These are phyloP conservation scores for Dicentrarchus labrax DNA, from an alignment of 2,113 vertebrate genomes.

Conservation along the genomic window DNA sequence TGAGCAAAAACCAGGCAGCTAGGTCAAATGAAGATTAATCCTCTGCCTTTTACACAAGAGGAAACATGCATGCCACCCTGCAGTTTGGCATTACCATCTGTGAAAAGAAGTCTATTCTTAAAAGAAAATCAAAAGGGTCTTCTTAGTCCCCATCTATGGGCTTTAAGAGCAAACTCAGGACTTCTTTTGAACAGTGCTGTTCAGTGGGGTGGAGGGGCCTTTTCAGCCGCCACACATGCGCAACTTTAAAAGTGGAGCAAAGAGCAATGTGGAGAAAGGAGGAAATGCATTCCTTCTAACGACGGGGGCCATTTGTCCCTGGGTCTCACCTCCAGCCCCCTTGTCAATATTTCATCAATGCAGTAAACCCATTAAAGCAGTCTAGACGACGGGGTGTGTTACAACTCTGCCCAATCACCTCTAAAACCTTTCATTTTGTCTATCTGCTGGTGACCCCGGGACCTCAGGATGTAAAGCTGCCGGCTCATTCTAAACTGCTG, in stretches of 20 bases:
- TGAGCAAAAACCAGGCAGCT: conserved; percentile 40
- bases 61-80: conserved; percentile 60
- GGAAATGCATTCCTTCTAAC: conserved; percentile 57
- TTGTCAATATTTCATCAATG: conserved; percentile 82
- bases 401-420: conserved; percentile 69
- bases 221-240: conserved; percentile 50
- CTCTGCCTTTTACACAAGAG: conserved; percentile 53
- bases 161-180: conserved; percentile 55
- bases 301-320: conserved; percentile 65
- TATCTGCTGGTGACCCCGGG: conserved; percentile 72
- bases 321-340: conserved; percentile 71
- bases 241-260: conserved; percentile 46
- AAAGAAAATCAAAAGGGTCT: conserved; percentile 43
- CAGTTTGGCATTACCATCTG: conserved; percentile 54
- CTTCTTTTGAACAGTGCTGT: conserved; percentile 53
- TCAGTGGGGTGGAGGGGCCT: conserved; percentile 25
- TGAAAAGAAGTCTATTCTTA: conserved; percentile 41
- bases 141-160: conserved; percentile 33
- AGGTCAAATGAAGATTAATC: conserved; percentile 53
- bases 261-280: conserved; percentile 52
- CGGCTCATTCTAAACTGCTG: conserved; percentile 51
- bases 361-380: conserved; percentile 82
- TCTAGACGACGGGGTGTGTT: conserved; percentile 83
- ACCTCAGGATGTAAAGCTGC: conserved; percentile 75
- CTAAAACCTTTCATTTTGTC: conserved; percentile 80